Conservation (phyloP, 2,113 vertebrate genomes). For the Apteryx owenii region DNA sequence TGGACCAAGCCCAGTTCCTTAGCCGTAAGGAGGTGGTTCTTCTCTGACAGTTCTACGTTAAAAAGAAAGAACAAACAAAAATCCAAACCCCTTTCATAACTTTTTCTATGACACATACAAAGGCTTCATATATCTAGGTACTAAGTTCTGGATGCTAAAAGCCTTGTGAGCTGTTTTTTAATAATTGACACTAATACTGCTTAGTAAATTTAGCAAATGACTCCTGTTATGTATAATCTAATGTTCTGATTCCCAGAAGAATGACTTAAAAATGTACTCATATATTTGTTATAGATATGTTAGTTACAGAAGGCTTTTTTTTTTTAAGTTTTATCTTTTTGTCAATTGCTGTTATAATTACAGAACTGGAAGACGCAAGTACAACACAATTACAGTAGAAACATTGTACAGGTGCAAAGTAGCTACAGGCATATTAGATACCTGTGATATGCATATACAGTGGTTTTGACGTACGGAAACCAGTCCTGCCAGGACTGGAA, state of each 20-base stretch:
- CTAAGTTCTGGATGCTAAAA: neutral
- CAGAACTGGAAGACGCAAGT: neutral
- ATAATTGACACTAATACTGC: neutral
- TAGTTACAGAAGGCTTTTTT: neutral
- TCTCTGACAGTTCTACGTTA: neutral
- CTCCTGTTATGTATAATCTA: neutral
- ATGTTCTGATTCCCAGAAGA: neutral
- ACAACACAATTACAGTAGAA: neutral
- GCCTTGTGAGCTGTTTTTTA: neutral
- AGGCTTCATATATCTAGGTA: neutral
- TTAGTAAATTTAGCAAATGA: neutral
- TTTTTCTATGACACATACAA: neutral
- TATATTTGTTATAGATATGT: neutral
- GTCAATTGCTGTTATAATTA: neutral
- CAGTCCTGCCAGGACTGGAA: neutral
- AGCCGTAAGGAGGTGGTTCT: neutral
- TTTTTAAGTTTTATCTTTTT: neutral
- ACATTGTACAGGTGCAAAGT: neutral
- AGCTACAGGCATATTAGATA: neutral
- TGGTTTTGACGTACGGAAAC: neutral
- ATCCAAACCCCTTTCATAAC: neutral
- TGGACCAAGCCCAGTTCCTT: neutral
- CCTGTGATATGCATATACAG: rapidly evolving
- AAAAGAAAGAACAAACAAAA: neutral
- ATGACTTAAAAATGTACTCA: neutral